Conservation (phyloP, 2,888 invertebrate species). For the Microdon myrmicae region DNA sequence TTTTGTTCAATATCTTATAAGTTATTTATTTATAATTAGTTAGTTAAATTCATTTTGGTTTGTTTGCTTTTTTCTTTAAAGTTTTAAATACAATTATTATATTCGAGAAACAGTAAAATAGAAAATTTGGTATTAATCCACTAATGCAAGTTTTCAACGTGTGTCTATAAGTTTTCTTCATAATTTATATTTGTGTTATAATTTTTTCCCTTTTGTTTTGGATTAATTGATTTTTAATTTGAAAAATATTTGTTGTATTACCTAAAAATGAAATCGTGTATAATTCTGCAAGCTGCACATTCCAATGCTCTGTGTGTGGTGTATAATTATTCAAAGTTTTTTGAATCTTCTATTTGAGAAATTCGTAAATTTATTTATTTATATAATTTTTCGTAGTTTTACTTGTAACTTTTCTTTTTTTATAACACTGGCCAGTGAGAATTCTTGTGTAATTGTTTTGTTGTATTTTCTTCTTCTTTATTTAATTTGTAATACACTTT, state of each 20-base stretch:
- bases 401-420: slow-evolving; percentile 7
- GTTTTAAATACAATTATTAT: slow-evolving; percentile 34
- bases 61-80: slow-evolving; percentile 7
- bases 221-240: slow-evolving; percentile 30
- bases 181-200: too few species aligned
- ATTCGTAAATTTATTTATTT: slow-evolving; percentile 36
- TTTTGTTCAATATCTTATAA: background rate
- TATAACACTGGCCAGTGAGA: slow-evolving; percentile 39
- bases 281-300: slow-evolving; percentile 39
- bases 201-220: slow-evolving; percentile 13
- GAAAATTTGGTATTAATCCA: slow-evolving; percentile 26
- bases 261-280: slow-evolving; percentile 16
- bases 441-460: slow-evolving; percentile 20
- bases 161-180: too few species aligned
- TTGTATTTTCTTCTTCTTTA: too few species aligned
- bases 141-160: slow-evolving; percentile 25
- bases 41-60: background rate
- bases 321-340: slow-evolving; percentile 39
- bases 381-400: slow-evolving; percentile 32
- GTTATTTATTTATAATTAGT: slow-evolving; percentile 6
- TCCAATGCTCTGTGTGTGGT: slow-evolving; percentile 21
- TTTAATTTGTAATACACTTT: slow-evolving; percentile 36
- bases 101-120: slow-evolving; percentile 44
- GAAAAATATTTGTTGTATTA: slow-evolving; percentile 30
- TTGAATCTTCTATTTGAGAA: slow-evolving; percentile 56